Percentiles rank a stretch among this genome's conserved stretches.
phyloP scores from a whole-genome alignment of 2,113 vertebrate species.

The Myiopsitta monachus region DNA sequence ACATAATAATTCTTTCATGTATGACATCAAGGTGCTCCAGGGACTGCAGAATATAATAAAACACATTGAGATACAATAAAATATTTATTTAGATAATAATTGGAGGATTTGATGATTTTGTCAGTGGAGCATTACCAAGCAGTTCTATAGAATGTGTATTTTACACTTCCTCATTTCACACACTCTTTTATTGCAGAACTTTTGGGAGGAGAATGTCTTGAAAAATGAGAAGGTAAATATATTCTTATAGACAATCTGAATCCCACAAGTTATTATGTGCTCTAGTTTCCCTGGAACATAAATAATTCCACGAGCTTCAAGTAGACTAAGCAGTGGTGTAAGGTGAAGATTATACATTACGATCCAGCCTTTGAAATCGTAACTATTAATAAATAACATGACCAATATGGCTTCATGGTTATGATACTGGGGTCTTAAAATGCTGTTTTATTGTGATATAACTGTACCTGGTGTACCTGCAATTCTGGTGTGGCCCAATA shows the following conservation, averaged over 20 bases:
- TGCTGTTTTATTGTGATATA: neutral
- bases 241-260: neutral
- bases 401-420: neutral
- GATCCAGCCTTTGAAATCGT: neutral
- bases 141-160: neutral
- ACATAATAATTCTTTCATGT: constrained; percentile 27
- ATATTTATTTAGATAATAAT: constrained; percentile 36
- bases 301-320: neutral
- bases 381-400: neutral
- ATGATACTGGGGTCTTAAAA: neutral
- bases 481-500: fast-evolving
- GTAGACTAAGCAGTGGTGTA: neutral
- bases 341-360: neutral
- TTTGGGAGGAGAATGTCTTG: neutral
- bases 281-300: neutral
- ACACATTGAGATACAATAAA: constrained; percentile 20
- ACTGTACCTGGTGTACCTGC: neutral
- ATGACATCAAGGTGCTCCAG: constrained; percentile 32
- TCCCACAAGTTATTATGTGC: neutral
- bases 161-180: neutral
- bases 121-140: neutral
- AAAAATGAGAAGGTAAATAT: neutral
- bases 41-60: constrained; percentile 32
- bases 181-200: neutral
- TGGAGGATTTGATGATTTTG: neutral